These are phyloP conservation scores for Prionace glauca DNA, from an alignment of 2,797 vertebrate genomes.

Conservation along the genomic window DNA sequence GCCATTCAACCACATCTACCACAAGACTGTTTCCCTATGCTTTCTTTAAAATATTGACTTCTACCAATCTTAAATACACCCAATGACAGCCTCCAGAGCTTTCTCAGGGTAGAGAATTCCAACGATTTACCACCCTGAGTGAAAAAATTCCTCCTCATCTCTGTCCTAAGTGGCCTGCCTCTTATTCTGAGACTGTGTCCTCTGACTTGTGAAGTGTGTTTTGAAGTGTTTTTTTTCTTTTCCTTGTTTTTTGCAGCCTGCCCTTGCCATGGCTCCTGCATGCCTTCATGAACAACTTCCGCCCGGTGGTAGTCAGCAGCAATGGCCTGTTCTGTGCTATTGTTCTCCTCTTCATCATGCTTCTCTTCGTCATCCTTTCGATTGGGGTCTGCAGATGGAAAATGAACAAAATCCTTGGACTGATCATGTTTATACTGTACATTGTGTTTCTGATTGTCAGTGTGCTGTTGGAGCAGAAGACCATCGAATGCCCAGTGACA, in stretches of 20 bases:
- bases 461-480: conserved; percentile 88
- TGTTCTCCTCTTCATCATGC: conserved; percentile 97
- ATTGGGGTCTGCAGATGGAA: conserved; percentile 88
- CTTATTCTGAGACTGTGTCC: too few relatives aligned
- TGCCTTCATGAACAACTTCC: conserved; percentile 63
- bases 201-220: too few relatives aligned
- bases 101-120: too few relatives aligned
- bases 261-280: conserved; percentile 90
- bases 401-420: conserved; percentile 91
- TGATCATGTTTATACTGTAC: conserved; percentile 89
- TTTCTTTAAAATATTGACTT: too few relatives aligned
- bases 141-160: too few relatives aligned
- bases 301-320: conserved; percentile 82
- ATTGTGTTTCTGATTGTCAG: conserved; percentile 87
- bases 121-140: too few relatives aligned
- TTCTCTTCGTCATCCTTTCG: conserved; percentile 91
- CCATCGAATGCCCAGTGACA: conserved; percentile 80
- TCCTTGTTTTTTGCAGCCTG: conserved; percentile 62
- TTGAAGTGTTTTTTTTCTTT: conserved; percentile 39
- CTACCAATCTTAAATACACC: too few relatives aligned
- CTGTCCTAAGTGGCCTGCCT: too few relatives aligned
- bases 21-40: too few relatives aligned
- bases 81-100: too few relatives aligned
- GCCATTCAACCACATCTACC: too few relatives aligned
- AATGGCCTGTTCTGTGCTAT: conserved; percentile 97